phyloP scores from a whole-genome alignment of 2,797 vertebrate genomes.

The Acridotheres tristis region DNA sequence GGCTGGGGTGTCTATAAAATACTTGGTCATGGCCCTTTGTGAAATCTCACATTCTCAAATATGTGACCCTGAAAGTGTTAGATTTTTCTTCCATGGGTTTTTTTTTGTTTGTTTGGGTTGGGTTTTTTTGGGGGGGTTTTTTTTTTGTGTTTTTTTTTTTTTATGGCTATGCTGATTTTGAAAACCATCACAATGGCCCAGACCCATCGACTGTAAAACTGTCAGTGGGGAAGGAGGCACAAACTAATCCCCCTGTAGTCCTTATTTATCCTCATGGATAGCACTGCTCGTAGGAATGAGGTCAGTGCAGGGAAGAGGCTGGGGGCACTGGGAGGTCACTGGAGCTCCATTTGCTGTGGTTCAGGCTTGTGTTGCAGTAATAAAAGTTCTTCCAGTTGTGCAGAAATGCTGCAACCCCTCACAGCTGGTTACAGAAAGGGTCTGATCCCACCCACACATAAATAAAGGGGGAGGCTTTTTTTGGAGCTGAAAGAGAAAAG shows the following conservation, averaged over 20 bases:
- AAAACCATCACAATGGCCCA: background rate
- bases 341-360: background rate
- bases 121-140: too few relatives aligned
- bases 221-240: background rate
- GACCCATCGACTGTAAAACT: background rate
- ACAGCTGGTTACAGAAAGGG: background rate
- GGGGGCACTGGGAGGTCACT: background rate
- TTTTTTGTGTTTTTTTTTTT: background rate
- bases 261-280: background rate
- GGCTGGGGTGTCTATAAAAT: background rate
- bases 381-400: background rate
- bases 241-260: background rate
- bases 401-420: background rate
- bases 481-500: background rate
- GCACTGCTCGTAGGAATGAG: background rate
- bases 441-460: rapidly evolving
- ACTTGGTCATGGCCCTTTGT: background rate
- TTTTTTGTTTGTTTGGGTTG: too few relatives aligned
- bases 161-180: background rate
- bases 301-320: background rate
- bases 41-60: background rate
- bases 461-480: background rate
- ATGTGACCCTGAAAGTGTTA: background rate
- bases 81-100: background rate
- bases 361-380: background rate